A percentile compares a stretch with the other conserved stretches of the same genome.
Evolutionary conservation across 1,140 invertebrate genomes (phyloP).

Genomic region (Mercenaria mercenaria): DNA sequence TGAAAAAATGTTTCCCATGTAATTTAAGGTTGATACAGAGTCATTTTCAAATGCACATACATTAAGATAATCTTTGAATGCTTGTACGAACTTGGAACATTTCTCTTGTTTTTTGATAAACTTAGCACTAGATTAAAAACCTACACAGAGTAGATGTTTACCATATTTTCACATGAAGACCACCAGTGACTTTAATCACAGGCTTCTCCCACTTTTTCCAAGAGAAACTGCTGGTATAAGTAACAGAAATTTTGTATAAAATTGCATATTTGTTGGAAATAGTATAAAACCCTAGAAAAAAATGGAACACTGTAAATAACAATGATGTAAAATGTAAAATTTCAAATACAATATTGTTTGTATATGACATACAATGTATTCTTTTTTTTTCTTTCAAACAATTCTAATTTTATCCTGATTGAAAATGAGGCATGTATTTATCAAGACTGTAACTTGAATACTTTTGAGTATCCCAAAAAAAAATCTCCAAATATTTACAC

Average conservation of each 20-base stretch:
- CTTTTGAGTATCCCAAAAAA: not conserved
- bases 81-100: too few relatives aligned
- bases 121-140: too few relatives aligned
- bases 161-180: too few relatives aligned
- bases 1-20: too few relatives aligned
- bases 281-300: conserved; percentile 20
- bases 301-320: conserved; percentile 28
- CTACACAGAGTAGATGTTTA: too few relatives aligned
- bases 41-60: too few relatives aligned
- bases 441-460: not conserved
- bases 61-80: too few relatives aligned
- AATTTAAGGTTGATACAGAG: too few relatives aligned
- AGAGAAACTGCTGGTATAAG: conserved; percentile 17
- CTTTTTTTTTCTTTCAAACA: not conserved
- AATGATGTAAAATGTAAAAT: conserved; percentile 23
- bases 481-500: not conserved
- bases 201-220: conserved; percentile 38
- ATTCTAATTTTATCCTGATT: not conserved
- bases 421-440: not conserved
- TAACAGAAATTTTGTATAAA: conserved; percentile 44
- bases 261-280: conserved; percentile 43
- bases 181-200: too few relatives aligned
- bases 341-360: conserved; percentile 4
- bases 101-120: too few relatives aligned
- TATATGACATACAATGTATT: not conserved